Conservation (phyloP, 2,797 vertebrate species). For the Tangara arthus region DNA sequence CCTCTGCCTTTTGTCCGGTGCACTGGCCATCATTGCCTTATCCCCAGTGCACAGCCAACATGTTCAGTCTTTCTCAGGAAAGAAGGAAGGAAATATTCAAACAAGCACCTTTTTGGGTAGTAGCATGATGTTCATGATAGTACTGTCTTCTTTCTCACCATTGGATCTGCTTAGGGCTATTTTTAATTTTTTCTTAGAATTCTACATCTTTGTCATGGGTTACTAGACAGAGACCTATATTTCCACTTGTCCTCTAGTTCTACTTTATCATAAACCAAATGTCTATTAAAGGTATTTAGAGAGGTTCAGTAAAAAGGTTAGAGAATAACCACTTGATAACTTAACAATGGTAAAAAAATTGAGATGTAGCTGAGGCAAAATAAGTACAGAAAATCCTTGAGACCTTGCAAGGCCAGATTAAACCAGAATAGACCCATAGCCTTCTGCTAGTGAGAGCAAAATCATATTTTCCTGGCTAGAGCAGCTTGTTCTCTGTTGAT, state of each 20-base stretch:
- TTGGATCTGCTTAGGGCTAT: rapidly evolving
- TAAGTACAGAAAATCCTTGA: background rate
- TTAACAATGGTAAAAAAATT: background rate
- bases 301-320: background rate
- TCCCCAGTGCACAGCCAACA: background rate
- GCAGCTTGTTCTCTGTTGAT: background rate
- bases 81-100: background rate
- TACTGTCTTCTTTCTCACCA: background rate
- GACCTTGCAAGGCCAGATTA: background rate
- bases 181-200: background rate
- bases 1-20: background rate
- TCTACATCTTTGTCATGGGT: background rate
- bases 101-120: background rate
- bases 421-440: background rate
- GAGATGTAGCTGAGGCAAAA: background rate
- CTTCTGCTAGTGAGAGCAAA: background rate
- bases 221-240: background rate
- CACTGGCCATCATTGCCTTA: background rate
- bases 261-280: background rate
- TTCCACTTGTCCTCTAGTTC: background rate
- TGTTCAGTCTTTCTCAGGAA: background rate
- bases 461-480: background rate
- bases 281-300: background rate
- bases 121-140: background rate
- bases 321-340: background rate